Conservation (phyloP, 2,888 invertebrate genomes). For the Tetragnatha montana region DNA sequence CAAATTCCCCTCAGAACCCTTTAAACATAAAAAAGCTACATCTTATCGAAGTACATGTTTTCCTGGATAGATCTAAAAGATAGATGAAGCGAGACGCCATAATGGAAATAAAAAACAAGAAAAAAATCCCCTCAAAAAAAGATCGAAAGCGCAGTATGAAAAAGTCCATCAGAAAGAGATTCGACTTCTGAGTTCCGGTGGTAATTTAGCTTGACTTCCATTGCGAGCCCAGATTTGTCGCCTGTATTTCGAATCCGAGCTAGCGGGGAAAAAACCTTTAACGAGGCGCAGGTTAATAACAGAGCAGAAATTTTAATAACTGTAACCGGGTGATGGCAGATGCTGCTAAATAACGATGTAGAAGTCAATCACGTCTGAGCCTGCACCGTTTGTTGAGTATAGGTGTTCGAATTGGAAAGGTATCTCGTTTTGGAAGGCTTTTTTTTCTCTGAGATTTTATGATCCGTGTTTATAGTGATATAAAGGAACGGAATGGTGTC, state of each 20-base stretch:
- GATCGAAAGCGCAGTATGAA: not conserved
- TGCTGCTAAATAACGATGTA: not conserved
- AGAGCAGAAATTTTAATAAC: conserved; percentile 17
- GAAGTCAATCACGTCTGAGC: not conserved
- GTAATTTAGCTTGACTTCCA: conserved; percentile 6
- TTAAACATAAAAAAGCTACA: not conserved
- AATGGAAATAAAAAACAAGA: not conserved
- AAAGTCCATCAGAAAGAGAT: conserved; percentile 21
- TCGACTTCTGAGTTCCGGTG: not conserved
- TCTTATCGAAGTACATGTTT: not conserved
- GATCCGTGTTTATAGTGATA: not conserved
- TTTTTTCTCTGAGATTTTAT: not conserved
- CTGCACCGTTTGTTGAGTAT: not conserved
- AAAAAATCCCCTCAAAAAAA: not conserved
- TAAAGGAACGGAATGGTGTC: not conserved
- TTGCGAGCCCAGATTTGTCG: conserved; percentile 12
- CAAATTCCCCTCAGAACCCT: not conserved
- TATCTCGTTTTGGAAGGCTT: not conserved
- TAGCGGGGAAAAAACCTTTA: not conserved
- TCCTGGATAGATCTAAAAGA: not conserved
- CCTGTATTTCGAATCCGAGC: not conserved
- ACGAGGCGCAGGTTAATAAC: conserved; percentile 11
- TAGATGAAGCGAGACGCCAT: conserved; percentile 13
- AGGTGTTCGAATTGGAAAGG: not conserved
- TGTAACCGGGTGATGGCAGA: not conserved